phyloP scores from a whole-genome alignment of 2,888 invertebrate genomes.

The Apodemia duryi region DNA sequence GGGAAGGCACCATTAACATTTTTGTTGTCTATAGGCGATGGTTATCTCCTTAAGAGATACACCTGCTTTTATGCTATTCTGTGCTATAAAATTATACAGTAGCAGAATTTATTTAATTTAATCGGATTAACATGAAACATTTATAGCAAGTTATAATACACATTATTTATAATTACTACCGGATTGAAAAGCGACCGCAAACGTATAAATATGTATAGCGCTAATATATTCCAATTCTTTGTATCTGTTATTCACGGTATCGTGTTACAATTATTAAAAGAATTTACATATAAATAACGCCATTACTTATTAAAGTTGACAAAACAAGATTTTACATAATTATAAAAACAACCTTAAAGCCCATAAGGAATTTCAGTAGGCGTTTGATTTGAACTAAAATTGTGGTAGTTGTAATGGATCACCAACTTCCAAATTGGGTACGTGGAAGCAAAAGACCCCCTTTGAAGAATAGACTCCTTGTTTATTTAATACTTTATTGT shows the following conservation, averaged over 20 bases:
- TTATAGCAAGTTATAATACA: constrained; percentile 9
- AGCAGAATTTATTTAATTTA: neutral
- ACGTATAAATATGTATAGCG: constrained; percentile 3
- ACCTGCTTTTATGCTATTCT: neutral
- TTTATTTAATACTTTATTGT: no score
- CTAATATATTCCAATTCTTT: constrained; percentile 2
- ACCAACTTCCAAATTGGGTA: no score
- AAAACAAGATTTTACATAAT: neutral
- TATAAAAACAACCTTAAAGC: neutral
- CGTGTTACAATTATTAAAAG: constrained; percentile 12
- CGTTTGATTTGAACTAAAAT: neutral
- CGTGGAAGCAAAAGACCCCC: no score
- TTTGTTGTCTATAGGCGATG: neutral
- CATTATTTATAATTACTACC: constrained; percentile 11
- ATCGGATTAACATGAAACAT: neutral
- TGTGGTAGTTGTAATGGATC: neutral
- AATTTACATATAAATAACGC: constrained; percentile 1
- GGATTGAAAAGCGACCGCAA: neutral
- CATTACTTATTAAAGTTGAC: neutral
- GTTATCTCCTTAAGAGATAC: neutral
- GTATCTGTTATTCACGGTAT: constrained; percentile 1
- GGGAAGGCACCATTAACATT: neutral
- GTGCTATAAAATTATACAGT: constrained; percentile 1
- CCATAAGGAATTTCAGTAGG: neutral
- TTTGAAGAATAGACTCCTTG: no score